phyloP scores from a whole-genome alignment of 2,797 vertebrate species.

The Thalassophryne amazonica region DNA sequence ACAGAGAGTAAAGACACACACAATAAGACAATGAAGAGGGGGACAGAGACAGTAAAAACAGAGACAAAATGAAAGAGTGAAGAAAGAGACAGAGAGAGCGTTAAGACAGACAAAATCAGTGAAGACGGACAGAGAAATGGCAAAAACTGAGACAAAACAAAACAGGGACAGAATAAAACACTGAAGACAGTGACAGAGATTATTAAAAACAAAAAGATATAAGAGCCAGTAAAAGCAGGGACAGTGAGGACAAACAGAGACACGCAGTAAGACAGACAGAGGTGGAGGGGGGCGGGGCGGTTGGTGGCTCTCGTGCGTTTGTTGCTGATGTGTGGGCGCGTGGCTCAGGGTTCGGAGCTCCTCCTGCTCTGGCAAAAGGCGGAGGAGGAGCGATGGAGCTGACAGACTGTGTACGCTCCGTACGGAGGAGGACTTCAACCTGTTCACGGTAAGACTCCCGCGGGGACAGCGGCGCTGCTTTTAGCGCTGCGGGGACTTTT shows the following conservation, averaged over 20 bases:
- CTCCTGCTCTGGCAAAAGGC: constrained; percentile 55
- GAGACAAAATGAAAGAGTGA: not conserved
- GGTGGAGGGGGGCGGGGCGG: constrained; percentile 14
- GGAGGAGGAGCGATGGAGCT: constrained; percentile 57
- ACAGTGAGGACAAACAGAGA: not conserved
- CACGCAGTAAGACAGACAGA: not conserved
- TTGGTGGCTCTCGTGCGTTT: constrained; percentile 38
- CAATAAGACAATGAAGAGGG: too few species aligned
- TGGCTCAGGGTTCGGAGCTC: constrained; percentile 53
- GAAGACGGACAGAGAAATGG: not conserved
- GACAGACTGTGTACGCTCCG: constrained; percentile 29
- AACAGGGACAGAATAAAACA: not conserved
- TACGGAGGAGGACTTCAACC: too few species aligned
- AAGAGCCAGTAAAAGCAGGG: not conserved
- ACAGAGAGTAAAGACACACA: not conserved
- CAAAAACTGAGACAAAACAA: constrained; percentile 5
- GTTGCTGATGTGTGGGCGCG: constrained; percentile 52
- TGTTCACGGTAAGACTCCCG: too few species aligned
- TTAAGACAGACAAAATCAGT: too few species aligned
- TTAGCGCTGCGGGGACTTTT: too few species aligned
- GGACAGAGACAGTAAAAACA: not conserved
- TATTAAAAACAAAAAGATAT: not conserved
- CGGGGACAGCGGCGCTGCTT: too few species aligned
- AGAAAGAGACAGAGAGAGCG: constrained; percentile 13
- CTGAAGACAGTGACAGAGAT: constrained; percentile 4